A percentile compares a stretch with the other conserved stretches of the same genome.
Conservation (phyloP, 2,113 vertebrate species). For the Picathartes gymnocephalus region DNA sequence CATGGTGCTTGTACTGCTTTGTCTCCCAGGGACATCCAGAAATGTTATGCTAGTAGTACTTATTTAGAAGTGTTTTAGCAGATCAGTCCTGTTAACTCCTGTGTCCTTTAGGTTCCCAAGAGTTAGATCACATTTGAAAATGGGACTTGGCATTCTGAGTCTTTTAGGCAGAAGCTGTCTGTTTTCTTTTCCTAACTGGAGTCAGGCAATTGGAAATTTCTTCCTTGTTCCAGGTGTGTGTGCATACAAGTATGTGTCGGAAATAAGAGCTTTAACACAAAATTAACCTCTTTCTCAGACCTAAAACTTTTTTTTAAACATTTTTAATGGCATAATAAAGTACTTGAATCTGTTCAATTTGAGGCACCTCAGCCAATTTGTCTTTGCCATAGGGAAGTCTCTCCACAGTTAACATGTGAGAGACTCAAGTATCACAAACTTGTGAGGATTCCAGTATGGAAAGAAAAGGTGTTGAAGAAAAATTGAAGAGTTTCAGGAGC, state of each 20-base stretch:
- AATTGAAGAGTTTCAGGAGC: not conserved
- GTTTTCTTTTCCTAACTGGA: not conserved
- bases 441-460: not conserved
- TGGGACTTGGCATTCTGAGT: not conserved
- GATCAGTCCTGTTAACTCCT: not conserved
- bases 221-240: not conserved
- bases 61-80: not conserved
- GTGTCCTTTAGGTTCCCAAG: not conserved
- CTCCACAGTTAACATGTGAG: not conserved
- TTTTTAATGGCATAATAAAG: not conserved
- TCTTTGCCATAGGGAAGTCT: not conserved
- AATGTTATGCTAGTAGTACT: not conserved
- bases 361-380: not conserved
- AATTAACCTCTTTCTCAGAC: not conserved
- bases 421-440: not conserved
- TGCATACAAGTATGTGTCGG: rapidly evolving
- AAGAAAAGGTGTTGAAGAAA: not conserved
- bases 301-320: not conserved
- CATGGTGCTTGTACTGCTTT: not conserved
- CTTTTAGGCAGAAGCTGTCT: not conserved
- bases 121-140: not conserved
- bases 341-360: not conserved
- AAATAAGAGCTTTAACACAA: not conserved
- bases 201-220: not conserved
- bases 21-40: not conserved